These are phyloP conservation scores for Stomatorhinus walkeri DNA, from an alignment of 2,797 vertebrate genomes.

Conservation along the genomic window DNA sequence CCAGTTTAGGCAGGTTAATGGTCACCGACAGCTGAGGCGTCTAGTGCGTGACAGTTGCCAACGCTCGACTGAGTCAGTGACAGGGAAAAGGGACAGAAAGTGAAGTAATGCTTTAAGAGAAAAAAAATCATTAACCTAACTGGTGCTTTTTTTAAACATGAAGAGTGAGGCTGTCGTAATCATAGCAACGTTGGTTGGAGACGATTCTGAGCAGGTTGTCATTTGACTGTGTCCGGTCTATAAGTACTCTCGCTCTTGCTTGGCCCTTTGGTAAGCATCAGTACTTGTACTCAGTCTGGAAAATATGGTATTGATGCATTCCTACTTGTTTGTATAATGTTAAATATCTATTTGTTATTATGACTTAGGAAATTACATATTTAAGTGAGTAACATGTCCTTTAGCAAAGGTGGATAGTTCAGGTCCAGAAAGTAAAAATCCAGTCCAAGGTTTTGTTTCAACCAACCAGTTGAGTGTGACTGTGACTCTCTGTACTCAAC, in stretches of 20 bases:
- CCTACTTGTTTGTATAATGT: background rate
- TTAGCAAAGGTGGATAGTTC: background rate
- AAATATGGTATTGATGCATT: background rate
- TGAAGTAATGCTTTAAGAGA: background rate
- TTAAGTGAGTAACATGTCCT: background rate
- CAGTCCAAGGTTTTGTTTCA: background rate
- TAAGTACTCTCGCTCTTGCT: background rate
- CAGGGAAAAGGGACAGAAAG: background rate
- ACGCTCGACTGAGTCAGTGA: background rate
- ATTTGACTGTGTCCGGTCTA: background rate
- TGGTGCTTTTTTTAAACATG: background rate
- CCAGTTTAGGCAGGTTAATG: background rate
- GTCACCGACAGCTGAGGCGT: background rate
- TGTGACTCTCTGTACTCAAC: background rate
- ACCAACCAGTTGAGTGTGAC: background rate
- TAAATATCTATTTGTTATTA: background rate
- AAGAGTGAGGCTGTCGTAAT: background rate
- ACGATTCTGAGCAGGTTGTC: background rate
- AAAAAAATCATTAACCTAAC: background rate
- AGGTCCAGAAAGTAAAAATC: background rate
- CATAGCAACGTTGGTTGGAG: background rate
- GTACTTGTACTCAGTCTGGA: background rate
- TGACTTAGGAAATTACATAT: background rate
- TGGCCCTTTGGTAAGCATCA: background rate
- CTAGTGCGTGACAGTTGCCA: background rate